Percentiles rank a stretch among this genome's conserved stretches.
Evolutionary conservation across 2,113 vertebrate species (phyloP).

Genomic region (Uria aalge): DNA sequence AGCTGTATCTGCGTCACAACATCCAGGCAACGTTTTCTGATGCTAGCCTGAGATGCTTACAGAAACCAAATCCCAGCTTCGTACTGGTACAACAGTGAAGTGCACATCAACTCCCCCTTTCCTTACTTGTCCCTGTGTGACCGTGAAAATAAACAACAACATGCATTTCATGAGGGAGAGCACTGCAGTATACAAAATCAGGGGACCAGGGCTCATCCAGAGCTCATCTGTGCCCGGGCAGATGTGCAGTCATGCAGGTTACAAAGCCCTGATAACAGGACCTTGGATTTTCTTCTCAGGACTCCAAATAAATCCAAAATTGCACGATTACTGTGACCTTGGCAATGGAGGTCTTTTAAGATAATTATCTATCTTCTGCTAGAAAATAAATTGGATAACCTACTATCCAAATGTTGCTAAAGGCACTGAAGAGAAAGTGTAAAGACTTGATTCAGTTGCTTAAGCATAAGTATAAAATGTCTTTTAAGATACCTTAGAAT

Average conservation of each 20-base stretch:
- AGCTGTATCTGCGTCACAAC: not conserved
- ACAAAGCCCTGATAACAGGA: not conserved
- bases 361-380: not conserved
- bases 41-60: not conserved
- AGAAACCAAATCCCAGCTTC: not conserved
- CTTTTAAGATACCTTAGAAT: not conserved
- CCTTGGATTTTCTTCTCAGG: not conserved
- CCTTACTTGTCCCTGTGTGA: not conserved
- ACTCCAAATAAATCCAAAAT: not conserved
- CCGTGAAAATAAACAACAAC: not conserved
- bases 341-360: not conserved
- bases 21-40: not conserved
- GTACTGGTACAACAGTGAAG: not conserved
- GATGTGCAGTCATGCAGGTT: not conserved
- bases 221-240: not conserved
- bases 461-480: not conserved
- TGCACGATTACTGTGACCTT: not conserved
- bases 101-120: not conserved
- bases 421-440: not conserved
- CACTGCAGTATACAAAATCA: not conserved
- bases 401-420: not conserved
- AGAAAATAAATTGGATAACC: not conserved
- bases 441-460: not conserved
- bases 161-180: not conserved
- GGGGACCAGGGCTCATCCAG: not conserved